Evolutionary conservation across 2,797 vertebrate species (phyloP).

Genomic region (Onychomys arenicola): DNA sequence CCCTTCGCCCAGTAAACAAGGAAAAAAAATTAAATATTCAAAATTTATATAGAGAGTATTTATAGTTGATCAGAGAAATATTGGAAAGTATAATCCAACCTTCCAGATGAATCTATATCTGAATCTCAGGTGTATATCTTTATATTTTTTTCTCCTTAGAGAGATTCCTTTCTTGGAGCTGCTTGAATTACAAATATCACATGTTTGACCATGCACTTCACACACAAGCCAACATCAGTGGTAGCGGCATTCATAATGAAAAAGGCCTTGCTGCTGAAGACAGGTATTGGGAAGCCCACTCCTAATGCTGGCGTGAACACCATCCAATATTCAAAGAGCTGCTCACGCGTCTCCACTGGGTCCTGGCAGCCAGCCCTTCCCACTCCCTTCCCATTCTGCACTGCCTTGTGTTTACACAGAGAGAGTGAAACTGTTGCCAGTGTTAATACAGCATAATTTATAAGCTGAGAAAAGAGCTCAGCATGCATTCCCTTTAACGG

Average conservation of each 20-base stretch:
- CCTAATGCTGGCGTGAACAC: not conserved
- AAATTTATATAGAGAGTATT: not conserved
- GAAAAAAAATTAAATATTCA: not conserved
- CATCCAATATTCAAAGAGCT: constrained; percentile 33
- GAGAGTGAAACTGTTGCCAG: constrained; percentile 80
- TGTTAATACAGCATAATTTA: constrained; percentile 83
- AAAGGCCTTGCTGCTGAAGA: not conserved
- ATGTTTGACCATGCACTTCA: constrained; percentile 24
- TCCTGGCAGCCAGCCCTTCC: constrained; percentile 71
- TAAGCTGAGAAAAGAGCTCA: constrained; percentile 83
- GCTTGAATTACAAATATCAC: not conserved
- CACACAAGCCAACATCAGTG: not conserved
- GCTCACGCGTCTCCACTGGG: constrained; percentile 33
- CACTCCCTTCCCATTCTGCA: constrained; percentile 69
- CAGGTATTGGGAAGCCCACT: constrained; percentile 49
- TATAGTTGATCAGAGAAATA: not conserved
- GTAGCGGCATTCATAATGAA: not conserved
- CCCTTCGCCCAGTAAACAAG: not conserved
- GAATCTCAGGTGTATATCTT: not conserved
- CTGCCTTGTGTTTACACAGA: constrained; percentile 78
- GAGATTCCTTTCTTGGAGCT: not conserved
- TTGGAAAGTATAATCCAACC: not conserved
- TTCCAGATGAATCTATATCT: not conserved
- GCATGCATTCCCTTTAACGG: constrained; percentile 80
- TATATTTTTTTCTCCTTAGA: not conserved